phyloP scores from a whole-genome alignment of 2,113 vertebrate species.

The Fregata magnificens region DNA sequence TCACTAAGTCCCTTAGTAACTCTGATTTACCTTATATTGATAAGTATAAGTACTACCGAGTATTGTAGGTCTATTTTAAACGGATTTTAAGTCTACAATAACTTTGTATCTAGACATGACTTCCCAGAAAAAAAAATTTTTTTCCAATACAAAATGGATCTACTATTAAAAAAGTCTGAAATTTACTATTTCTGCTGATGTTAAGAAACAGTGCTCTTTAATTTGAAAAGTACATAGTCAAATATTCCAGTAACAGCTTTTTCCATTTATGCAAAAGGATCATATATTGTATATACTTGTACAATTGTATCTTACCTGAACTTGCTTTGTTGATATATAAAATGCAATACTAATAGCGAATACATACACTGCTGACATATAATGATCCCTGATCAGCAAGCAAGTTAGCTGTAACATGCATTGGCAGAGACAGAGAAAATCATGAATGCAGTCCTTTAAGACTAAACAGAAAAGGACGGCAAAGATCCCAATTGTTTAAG shows the following conservation, averaged over 20 bases:
- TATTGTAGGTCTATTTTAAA: background rate
- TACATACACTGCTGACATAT: background rate
- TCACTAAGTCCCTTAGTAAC: background rate
- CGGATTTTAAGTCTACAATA: background rate
- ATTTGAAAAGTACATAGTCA: background rate
- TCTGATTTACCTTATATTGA: background rate
- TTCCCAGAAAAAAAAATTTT: background rate
- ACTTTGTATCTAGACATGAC: background rate
- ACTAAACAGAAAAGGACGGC: background rate
- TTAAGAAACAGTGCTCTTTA: background rate
- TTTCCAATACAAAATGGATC: background rate
- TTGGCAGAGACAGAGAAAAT: background rate
- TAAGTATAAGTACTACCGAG: background rate
- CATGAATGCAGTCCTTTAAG: background rate
- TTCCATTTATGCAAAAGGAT: background rate
- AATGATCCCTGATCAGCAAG: background rate
- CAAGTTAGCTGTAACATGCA: background rate
- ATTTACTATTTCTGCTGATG: background rate
- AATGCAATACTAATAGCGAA: background rate
- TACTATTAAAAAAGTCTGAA: background rate
- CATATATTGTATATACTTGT: background rate
- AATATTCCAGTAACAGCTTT: background rate
- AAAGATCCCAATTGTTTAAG: background rate
- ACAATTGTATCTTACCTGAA: background rate
- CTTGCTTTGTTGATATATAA: background rate